Evolutionary conservation across 1,140 invertebrate genomes (phyloP), one percentile per base, ranked within the genome.

Genomic region (Branchinecta lynchi): DNA sequence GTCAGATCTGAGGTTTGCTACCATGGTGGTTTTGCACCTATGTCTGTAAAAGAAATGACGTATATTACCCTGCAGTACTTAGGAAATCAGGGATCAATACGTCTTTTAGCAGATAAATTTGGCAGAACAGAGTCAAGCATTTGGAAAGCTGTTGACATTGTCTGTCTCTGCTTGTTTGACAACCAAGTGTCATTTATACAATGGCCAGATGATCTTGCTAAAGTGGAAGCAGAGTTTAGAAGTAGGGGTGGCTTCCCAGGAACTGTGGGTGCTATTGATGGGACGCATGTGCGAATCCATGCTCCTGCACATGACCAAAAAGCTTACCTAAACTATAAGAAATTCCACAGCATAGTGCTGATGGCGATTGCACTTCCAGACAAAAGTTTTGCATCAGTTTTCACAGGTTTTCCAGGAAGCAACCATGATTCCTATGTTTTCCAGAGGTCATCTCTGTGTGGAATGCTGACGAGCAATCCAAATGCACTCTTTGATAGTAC

Each of bases 361-460:
- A 43, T 69, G 69, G 70, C 67, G 3, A 46, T 70, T n/a, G 15
- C 10, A 69, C 17, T 43, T 44, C 32, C n/a, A 15, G 21, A 68
- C 43, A 43, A 68, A 6, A 15, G 21, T 10, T 70, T 70, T 43
- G 10, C 43, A 9, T n/a, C 70, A 21, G 44, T 70, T 12, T 43
- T 70, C 43, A 68, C 43, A n/a, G 70, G 70, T 17, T 70, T 20
- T 44, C 70, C 70, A 43, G 70, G 70, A 70, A 70, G 68, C 43
- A 51, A 21, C 21, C 70, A 70, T 45, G 70, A 70, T 70, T 32
- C 69, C 43, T 51, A 51, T 15, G 68, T 70, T 44, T 45, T 70
- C 44, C 68, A 44, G 45, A 69, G 51, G 17, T 60, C 51, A 60
- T 15, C 12, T 60, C 17, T 12, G 51, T 60, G 12, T 20, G 17